Evolutionary conservation across 2,888 invertebrate genomes (phyloP).

Genomic region (Morpho achilles): DNA sequence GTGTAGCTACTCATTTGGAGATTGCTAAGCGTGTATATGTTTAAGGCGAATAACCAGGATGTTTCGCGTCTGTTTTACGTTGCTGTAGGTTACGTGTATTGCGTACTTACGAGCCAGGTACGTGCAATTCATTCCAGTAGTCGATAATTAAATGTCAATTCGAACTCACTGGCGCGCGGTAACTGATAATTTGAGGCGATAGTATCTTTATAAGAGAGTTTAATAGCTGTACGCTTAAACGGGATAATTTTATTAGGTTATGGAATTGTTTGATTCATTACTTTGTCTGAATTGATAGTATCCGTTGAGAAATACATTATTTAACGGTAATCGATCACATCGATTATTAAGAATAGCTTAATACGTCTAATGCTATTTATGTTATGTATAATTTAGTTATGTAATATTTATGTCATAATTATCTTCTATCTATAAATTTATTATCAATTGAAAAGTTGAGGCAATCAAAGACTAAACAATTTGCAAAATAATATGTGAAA

Average conservation of each 20-base stretch:
- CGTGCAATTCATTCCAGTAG: conserved; percentile 18
- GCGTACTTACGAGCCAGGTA: conserved; percentile 15
- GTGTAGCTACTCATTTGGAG: no score
- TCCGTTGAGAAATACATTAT: not conserved
- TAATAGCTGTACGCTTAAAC: conserved; percentile 14
- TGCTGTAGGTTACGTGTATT: conserved; percentile 4
- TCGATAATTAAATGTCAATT: conserved; percentile 31
- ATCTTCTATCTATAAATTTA: no score
- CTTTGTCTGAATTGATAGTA: not conserved
- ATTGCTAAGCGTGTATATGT: no score
- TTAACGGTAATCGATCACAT: no score
- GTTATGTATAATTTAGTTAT: no score
- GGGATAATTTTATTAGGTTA: conserved; percentile 20
- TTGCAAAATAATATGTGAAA: no score
- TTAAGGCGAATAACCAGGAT: not conserved
- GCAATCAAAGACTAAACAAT: no score
- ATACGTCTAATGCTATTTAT: no score
- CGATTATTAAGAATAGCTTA: no score
- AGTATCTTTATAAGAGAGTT: conserved; percentile 20
- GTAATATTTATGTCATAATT: no score
- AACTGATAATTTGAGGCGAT: conserved; percentile 27
- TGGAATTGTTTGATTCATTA: conserved; percentile 1
- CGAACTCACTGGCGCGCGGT: conserved; percentile 20
- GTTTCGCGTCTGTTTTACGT: not conserved
- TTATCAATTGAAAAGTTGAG: no score